These are phyloP conservation scores for Sinosuthora webbiana DNA, from an alignment of 2,113 vertebrate species.

Conservation along the genomic window DNA sequence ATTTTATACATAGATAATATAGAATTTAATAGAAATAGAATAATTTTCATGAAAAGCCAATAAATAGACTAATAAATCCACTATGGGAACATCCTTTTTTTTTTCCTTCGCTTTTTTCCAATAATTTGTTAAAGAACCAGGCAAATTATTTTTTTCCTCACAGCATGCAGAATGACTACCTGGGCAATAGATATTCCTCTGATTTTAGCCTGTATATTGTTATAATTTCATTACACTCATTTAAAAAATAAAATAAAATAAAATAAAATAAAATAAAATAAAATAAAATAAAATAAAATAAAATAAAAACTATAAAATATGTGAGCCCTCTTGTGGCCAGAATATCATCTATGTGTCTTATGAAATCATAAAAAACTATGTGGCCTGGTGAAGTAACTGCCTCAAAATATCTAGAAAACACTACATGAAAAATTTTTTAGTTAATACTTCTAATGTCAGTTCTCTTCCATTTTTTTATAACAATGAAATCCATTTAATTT, in stretches of 20 bases:
- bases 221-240: background rate
- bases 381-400: background rate
- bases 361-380: background rate
- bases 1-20: background rate
- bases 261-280: too few species aligned
- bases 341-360: background rate
- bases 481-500: background rate
- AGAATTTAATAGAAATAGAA: background rate
- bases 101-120: background rate
- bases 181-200: background rate
- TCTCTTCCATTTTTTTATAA: background rate
- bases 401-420: background rate
- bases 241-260: too few species aligned
- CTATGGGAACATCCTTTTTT: background rate
- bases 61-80: background rate
- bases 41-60: background rate
- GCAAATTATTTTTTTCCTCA: background rate
- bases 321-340: constrained; percentile 51
- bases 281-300: too few species aligned
- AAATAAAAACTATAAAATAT: background rate
- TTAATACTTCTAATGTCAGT: background rate
- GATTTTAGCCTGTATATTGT: background rate
- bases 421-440: background rate
- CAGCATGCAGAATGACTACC: background rate
- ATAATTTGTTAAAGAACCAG: background rate